Base-by-base conservation (phyloP, 2,888 invertebrate species). In the Morpho helenor region DNA sequence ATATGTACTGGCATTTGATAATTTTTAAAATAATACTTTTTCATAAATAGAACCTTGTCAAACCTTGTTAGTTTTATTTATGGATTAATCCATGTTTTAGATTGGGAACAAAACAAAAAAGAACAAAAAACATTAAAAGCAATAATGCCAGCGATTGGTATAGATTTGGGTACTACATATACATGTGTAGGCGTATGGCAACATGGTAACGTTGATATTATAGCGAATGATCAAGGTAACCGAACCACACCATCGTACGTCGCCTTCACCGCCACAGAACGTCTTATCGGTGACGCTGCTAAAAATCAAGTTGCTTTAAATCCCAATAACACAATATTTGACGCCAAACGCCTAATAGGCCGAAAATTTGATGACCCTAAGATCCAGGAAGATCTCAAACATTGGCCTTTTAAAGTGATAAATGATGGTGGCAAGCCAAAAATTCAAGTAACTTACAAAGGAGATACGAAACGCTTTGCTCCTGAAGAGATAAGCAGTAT, bases 341-440 rank as follows among this genome's bases (percentile, higher is more conserved):
- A 96, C 74, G 96, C 95, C 9, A 96, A 96, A 76, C 93, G 96
- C 49, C 83, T 97, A 58, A 96, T 97, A 71, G 97, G 96, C 0
- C 92, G 96, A 52, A 94, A 94, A 66, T 96, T 91, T 77, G 93
- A 93, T 63, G 96, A 96, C 72, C 89, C 89, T 70, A 93, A 94
- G 68, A 95, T 96, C 39, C 95, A 96, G 74, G 91, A 92, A 56
- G 96, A 97, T 73, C 92, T 95, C 76, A 95, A 95, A 74, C 94
- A 95, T 68, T 97, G 96, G 96, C 96, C 96, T 0, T 97, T 97
- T 77, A 92, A 92, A 70, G 94, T 95, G 0, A 75, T 94, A 9
- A 93, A 88, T 66, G 94, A 94, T 7, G 82, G 80, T 3, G 93
- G 93, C 3, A 94, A 94, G 68, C 94, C 94, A 0, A 94, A 94